Percentiles rank a stretch among this genome's conserved stretches.
These are phyloP conservation scores for Gymnobelideus leadbeateri DNA, from an alignment of 2,113 vertebrate genomes.

Conservation along the genomic window DNA sequence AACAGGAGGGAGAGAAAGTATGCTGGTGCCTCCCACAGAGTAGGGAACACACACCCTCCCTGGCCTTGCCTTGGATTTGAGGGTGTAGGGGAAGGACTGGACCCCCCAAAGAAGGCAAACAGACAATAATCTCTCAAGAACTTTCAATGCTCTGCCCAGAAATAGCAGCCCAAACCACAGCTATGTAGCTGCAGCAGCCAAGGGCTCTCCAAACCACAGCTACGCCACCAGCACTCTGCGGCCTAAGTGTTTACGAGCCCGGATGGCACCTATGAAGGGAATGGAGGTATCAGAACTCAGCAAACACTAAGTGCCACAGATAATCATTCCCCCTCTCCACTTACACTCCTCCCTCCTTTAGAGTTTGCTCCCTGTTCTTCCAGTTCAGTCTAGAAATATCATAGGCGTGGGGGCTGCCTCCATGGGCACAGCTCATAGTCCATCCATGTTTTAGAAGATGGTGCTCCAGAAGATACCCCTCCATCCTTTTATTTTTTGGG, in stretches of 20 bases:
- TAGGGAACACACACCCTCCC: background rate
- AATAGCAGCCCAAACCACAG: constrained; percentile 4
- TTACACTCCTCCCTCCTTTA: background rate
- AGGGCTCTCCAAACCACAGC: background rate
- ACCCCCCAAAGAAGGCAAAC: constrained; percentile 2
- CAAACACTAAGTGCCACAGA: background rate
- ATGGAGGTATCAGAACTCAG: background rate
- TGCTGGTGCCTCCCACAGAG: background rate
- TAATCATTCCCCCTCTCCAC: background rate
- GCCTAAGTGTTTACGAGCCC: background rate
- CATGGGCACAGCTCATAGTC: background rate
- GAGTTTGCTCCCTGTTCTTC: background rate
- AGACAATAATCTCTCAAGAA: constrained; percentile 10
- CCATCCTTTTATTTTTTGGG: no score
- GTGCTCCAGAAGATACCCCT: background rate
- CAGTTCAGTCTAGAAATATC: background rate
- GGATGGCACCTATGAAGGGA: background rate
- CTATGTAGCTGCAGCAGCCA: background rate
- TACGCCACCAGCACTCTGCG: background rate
- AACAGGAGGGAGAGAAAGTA: background rate
- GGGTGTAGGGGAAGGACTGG: background rate
- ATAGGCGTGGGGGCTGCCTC: background rate
- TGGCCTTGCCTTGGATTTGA: background rate
- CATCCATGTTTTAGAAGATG: background rate
- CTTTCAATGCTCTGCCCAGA: constrained; percentile 1